phyloP scores from a whole-genome alignment of 2,888 invertebrate species.

The Serripes groenlandicus region DNA sequence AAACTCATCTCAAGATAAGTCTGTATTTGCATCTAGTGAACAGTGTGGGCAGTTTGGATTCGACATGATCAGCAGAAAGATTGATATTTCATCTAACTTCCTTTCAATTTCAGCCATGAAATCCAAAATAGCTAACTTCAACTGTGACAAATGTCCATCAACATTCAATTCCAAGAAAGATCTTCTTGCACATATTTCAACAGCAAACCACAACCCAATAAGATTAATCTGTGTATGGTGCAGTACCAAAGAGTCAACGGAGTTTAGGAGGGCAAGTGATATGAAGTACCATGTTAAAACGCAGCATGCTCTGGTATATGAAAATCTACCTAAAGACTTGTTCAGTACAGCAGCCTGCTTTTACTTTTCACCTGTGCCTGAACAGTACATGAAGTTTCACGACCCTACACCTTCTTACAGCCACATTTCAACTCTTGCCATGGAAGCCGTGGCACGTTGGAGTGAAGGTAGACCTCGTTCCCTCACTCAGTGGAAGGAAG shows the following conservation, averaged over 20 bases:
- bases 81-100: too few species aligned
- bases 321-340: background rate
- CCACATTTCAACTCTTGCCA: background rate
- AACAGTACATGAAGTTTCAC: background rate
- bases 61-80: too few species aligned
- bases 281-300: background rate
- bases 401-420: background rate
- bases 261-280: constrained; percentile 2
- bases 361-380: background rate
- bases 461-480: background rate
- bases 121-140: background rate
- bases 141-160: background rate
- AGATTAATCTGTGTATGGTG: background rate
- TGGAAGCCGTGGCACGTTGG: background rate
- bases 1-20: too few species aligned
- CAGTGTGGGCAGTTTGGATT: too few species aligned
- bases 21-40: too few species aligned
- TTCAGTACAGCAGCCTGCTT: background rate
- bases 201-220: constrained; percentile 5
- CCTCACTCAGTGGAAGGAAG: background rate
- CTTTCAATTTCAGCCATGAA: background rate
- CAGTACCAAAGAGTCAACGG: background rate
- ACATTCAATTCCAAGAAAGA: background rate
- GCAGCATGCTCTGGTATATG: background rate
- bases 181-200: background rate